A percentile compares a stretch with the other conserved stretches of the same genome.
Evolutionary conservation across 2,888 invertebrate species (phyloP).

Genomic region (Callimorpha dominula): DNA sequence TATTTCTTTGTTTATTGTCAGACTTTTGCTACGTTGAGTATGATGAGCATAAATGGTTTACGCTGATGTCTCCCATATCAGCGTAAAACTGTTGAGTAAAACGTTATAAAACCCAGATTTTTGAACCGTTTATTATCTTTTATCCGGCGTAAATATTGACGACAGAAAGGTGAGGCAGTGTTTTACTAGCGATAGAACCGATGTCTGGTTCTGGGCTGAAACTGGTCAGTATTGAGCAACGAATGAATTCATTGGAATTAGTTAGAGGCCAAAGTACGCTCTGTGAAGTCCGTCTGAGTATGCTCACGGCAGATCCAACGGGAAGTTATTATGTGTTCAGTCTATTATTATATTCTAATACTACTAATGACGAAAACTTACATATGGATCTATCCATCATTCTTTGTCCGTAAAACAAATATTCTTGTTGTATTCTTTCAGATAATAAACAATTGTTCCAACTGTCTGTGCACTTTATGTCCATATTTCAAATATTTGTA

Average conservation of each 20-base stretch:
- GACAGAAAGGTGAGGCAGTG: neutral
- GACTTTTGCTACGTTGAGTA: neutral
- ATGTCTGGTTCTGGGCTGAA: neutral
- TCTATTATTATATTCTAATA: neutral
- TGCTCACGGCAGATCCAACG: neutral
- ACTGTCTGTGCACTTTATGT: too few relatives aligned
- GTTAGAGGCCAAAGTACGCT: neutral
- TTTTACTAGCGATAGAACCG: neutral
- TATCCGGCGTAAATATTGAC: constrained; percentile 5
- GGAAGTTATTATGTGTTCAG: neutral
- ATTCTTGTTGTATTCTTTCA: too few relatives aligned
- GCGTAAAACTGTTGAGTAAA: constrained; percentile 4
- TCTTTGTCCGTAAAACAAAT: neutral
- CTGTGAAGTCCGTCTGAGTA: too few relatives aligned
- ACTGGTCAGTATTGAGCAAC: neutral
- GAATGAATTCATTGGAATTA: neutral
- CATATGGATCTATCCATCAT: neutral
- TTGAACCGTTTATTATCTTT: constrained; percentile 2
- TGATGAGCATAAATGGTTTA: neutral
- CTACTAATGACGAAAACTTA: neutral
- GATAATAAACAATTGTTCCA: too few relatives aligned
- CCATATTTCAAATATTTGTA: too few relatives aligned
- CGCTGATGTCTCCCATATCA: too few relatives aligned
- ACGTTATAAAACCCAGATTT: constrained; percentile 5
- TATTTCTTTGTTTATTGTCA: neutral